Base-by-base conservation (phyloP, 2,888 invertebrate species). In the Tuta absoluta region DNA sequence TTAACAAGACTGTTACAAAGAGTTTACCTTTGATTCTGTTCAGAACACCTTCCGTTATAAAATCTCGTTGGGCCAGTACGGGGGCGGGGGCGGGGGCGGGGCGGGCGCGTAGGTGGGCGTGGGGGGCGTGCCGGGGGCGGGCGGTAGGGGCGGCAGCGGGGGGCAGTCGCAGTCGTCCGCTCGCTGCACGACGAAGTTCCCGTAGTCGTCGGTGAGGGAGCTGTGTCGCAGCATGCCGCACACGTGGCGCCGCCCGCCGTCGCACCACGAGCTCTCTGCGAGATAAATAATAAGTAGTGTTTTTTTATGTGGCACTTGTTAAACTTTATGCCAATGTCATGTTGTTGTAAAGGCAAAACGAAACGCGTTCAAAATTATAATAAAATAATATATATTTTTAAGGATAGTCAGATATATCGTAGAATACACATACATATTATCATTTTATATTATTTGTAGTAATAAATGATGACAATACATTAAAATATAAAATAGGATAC, bases 171-270 rank as follows among this genome's bases (percentile, higher is more conserved):
- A 89, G 82, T 88, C 84, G 78, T 81, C 88, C 67, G 80, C 73
- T 66, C 85, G 85, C 74, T 79, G 75, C 73, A 82, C 91, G 67
- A 91, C 85, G 80, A 91, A 92, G 87, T 92, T 92, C 64, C 92
- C 92, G 84, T 92, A 92, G 82, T 92, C 92, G 86, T 92, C 92
- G 10, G 92, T 92, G 57, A 91, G 86, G 67, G 91, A 82, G 71
- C 83, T 80, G 86, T 92, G 92, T 0, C 88, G 85, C 67, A 84
- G 79, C 64, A 83, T 81, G 67, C 88, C 82, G 81, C 88, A 91
- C 74, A 81, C 79, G 85, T 89, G 90, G n/a, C 88, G 85, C 66
- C 84, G 77, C 49, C 77, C 84, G 62, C 81, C 76, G 64, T 70
- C 75, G 69, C 89, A 85, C 88, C 92, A 85, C 75, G 78, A 77